phyloP scores from a whole-genome alignment of 1,140 invertebrate genomes.

The Heterodera schachtii region DNA sequence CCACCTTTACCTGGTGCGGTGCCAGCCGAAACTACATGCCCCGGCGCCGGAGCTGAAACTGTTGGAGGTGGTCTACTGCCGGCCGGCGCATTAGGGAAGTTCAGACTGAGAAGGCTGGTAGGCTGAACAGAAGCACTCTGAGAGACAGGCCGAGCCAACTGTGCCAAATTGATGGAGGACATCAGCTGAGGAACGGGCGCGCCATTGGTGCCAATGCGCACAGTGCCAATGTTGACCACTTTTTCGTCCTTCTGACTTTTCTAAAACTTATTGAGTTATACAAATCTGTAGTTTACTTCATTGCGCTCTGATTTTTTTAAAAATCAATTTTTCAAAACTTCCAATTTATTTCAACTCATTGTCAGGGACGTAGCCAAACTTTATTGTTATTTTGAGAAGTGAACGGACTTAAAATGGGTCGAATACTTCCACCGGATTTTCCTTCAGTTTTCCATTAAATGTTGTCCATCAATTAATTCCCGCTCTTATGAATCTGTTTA shows the following conservation, averaged over 20 bases:
- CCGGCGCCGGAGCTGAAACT: not conserved
- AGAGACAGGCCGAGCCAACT: slow-evolving; percentile 51
- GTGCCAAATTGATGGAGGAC: slow-evolving; percentile 66
- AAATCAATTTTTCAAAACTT: no score
- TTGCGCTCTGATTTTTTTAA: no score
- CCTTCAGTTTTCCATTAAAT: no score
- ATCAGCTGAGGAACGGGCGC: slow-evolving; percentile 71
- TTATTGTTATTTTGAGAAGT: no score
- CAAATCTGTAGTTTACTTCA: no score
- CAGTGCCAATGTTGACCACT: slow-evolving; percentile 56
- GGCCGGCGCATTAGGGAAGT: slow-evolving; percentile 30
- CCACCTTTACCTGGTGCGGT: not conserved
- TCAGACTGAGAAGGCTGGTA: slow-evolving; percentile 40
- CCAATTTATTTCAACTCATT: no score
- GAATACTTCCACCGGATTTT: no score
- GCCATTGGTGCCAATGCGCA: slow-evolving; percentile 69
- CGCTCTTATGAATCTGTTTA: no score
- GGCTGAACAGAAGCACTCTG: slow-evolving; percentile 19
- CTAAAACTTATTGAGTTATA: not conserved
- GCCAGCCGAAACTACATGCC: not conserved
- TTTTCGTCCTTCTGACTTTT: slow-evolving; percentile 47
- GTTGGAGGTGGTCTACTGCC: not conserved
- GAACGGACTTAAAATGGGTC: no score
- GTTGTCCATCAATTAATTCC: no score
- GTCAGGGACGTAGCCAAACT: no score